Evolutionary conservation across 2,113 vertebrate species (phyloP), one percentile per base, ranked within the genome.

Genomic region (Solenodon paradoxus): DNA sequence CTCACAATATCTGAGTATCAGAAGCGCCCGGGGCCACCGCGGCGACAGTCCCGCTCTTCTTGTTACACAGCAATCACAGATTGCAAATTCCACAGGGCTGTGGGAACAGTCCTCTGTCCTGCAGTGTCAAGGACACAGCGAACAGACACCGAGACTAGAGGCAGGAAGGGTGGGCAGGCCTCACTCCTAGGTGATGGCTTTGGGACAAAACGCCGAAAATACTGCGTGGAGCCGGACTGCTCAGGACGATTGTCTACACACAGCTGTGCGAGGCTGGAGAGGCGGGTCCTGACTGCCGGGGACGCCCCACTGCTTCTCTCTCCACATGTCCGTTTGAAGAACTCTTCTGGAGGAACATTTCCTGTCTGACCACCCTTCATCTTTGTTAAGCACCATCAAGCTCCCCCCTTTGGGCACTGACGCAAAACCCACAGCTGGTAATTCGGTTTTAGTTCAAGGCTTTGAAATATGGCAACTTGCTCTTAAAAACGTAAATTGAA

Each of bases 21-120:
- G 98, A 98, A 98, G 98, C 98, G n/a, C n/a, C n/a, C n/a, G n/a
- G n/a, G n/a, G n/a, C n/a, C n/a, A n/a, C n/a, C n/a, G 96, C 68
- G 98, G 99, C 98, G 99, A 98, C 98, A 98, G 98, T 98, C 96
- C 98, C 98, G 98, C 98, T 98, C 98, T 93, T 94, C 98, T 98
- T 98, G 98, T 98, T 98, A 99, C 98, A 98, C 98, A 98, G 99
- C 99, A 99, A 99, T 99, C 99, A 99, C 99, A 98, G 99, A 99
- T 99, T 99, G 99, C 99, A 99, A 98, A 98, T 98, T 97, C 97
- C 97, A 92, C 95, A 98, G 98, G 98, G 98, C 95, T 97, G 98
- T 93, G 82, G 92, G 96, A 98, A 16, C 1, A 90, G 96, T 71
- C 97, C 96, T 82, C 96, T 95, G 28, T 32, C 69, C 95, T 95